Conservation (phyloP, 1,140 invertebrate species). For the Diploscapter pachys region DNA sequence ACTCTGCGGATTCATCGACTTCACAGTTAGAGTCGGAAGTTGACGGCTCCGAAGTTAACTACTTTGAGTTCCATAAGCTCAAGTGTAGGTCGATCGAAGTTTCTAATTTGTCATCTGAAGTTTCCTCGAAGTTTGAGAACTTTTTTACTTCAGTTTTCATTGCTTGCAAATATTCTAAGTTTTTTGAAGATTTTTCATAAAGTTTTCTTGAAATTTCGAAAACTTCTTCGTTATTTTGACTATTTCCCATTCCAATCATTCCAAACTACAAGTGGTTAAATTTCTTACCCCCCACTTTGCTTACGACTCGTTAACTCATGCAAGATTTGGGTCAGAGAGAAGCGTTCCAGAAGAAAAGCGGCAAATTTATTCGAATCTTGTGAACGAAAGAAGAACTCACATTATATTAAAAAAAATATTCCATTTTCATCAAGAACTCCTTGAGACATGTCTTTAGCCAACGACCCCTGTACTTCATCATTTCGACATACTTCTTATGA, state of each 20-base stretch:
- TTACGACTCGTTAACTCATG: too few relatives aligned
- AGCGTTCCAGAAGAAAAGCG: too few relatives aligned
- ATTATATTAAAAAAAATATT: too few relatives aligned
- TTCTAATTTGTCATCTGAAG: neutral
- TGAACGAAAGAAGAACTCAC: too few relatives aligned
- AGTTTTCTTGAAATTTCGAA: too few relatives aligned
- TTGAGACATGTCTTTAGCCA: slow-evolving; percentile 3
- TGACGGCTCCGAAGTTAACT: slow-evolving; percentile 14
- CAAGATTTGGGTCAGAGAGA: too few relatives aligned
- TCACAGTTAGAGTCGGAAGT: slow-evolving; percentile 11
- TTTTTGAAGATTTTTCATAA: neutral
- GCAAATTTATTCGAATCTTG: too few relatives aligned
- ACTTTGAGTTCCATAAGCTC: slow-evolving; percentile 14
- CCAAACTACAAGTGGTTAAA: neutral
- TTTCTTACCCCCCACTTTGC: too few relatives aligned
- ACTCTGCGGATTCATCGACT: slow-evolving; percentile 6
- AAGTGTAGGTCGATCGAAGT: neutral
- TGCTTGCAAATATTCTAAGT: neutral
- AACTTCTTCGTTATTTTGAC: neutral
- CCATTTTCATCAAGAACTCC: neutral
- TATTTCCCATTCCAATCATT: neutral
- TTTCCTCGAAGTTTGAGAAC: neutral
- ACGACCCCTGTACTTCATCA: slow-evolving; percentile 12
- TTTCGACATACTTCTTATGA: slow-evolving; percentile 12
- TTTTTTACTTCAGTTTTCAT: neutral